Evolutionary conservation across 2,888 invertebrate genomes (phyloP).

Genomic region (Pristionchus mayeri): DNA sequence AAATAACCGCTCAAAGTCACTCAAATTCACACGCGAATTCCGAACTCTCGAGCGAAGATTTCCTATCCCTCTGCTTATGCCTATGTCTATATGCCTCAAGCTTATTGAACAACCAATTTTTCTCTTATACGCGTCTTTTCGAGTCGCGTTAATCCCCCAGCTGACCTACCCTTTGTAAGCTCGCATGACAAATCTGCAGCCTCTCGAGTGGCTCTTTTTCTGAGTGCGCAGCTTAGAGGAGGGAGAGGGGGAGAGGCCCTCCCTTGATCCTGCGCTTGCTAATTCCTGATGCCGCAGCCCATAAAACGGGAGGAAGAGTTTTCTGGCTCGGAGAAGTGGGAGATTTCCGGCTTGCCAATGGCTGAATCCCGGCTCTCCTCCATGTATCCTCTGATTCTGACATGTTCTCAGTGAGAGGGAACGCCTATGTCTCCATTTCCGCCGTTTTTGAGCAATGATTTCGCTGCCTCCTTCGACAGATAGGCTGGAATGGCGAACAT

Average conservation of each 20-base stretch:
- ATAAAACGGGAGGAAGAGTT: neutral
- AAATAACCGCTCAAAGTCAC: neutral
- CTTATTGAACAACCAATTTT: conserved; percentile 13
- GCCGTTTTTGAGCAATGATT: neutral
- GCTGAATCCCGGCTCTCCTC: too few species aligned
- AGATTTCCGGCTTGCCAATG: conserved; percentile 18
- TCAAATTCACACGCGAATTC: too few species aligned
- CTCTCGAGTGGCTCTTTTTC: neutral
- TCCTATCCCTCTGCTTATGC: neutral
- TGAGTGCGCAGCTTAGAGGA: neutral
- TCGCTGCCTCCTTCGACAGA: neutral
- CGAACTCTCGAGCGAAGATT: too few species aligned
- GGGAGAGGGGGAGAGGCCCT: neutral
- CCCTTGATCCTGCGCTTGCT: neutral
- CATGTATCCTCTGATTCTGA: neutral
- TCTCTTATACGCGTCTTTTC: neutral
- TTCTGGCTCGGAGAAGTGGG: neutral
- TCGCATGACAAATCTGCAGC: neutral
- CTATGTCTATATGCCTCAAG: neutral
- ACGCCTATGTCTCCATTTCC: neutral
- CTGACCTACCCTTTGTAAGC: conserved; percentile 28
- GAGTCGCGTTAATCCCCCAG: neutral
- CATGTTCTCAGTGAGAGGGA: neutral
- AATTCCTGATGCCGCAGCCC: conserved; percentile 5
- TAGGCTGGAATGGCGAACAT: neutral